These are phyloP conservation scores for Dermolepida albohirtum DNA, from an alignment of 2,888 invertebrate genomes.

Conservation along the genomic window DNA sequence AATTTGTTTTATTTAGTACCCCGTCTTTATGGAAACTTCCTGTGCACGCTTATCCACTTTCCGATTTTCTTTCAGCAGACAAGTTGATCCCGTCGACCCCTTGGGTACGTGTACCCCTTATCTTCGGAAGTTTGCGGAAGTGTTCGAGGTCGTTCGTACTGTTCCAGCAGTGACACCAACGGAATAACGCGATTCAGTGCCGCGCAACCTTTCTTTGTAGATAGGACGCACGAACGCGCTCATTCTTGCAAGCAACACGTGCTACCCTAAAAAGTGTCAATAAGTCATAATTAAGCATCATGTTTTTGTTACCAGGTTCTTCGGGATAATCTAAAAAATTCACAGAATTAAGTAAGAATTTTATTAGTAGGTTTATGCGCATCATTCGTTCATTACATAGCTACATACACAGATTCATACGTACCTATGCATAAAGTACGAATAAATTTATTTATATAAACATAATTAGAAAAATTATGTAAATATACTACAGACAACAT, in stretches of 20 bases:
- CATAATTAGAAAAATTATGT: not conserved
- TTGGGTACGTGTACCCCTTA: conserved; percentile 30
- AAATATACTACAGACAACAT: not conserved
- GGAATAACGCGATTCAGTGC: conserved; percentile 36
- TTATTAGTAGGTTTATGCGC: conserved; percentile 4
- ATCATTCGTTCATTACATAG: conserved; percentile 1
- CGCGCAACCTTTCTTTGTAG: conserved; percentile 30
- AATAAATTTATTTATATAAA: not conserved
- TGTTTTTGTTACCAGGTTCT: conserved; percentile 13
- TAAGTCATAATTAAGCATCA: conserved; percentile 5
- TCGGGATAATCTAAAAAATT: conserved; percentile 20
- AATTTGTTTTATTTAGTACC: conserved; percentile 16
- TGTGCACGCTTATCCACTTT: conserved; percentile 10
- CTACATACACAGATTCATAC: conserved; percentile 8
- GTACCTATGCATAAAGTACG: not conserved
- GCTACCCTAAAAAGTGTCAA: conserved; percentile 18
- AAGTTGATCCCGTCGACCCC: conserved; percentile 16
- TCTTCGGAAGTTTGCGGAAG: conserved; percentile 44
- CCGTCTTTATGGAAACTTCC: conserved; percentile 9
- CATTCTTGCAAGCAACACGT: conserved; percentile 34
- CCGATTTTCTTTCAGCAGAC: conserved; percentile 25
- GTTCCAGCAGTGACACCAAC: conserved; percentile 42
- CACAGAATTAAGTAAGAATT: conserved; percentile 18
- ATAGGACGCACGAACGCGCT: conserved; percentile 28
- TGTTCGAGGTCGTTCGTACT: conserved; percentile 38